Conservation (phyloP, 2,888 invertebrate species). For the Torymus aiolomorphi region DNA sequence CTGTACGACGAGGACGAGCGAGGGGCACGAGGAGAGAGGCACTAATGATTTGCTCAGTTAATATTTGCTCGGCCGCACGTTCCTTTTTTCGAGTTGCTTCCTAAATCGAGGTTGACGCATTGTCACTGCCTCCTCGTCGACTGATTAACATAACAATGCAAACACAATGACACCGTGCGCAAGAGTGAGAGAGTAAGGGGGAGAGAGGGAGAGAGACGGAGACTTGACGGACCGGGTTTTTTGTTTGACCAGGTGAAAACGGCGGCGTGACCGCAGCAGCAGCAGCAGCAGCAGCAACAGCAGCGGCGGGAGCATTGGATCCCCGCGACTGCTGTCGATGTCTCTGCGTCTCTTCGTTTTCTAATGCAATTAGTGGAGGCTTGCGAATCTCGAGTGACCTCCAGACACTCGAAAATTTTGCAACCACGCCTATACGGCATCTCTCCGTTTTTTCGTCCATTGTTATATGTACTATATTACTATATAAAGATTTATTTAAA, state of each 20-base stretch:
- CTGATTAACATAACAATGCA: slow-evolving; percentile 75
- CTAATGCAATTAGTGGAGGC: slow-evolving; percentile 71
- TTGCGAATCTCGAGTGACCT: slow-evolving; percentile 67
- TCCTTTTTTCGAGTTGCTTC: slow-evolving; percentile 71
- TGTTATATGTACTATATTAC: no score
- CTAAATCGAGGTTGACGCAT: slow-evolving; percentile 75
- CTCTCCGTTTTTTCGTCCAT: no score
- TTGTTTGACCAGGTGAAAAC: slow-evolving; percentile 75
- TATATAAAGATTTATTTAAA: no score
- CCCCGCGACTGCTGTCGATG: slow-evolving; percentile 26
- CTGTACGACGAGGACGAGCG: no score
- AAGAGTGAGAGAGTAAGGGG: not conserved
- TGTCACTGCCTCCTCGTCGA: slow-evolving; percentile 69
- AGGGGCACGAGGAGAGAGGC: slow-evolving; percentile 60
- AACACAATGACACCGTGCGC: slow-evolving; percentile 70
- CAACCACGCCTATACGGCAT: slow-evolving; percentile 33
- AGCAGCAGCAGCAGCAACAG: slow-evolving; percentile 46
- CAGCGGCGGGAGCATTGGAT: slow-evolving; percentile 23
- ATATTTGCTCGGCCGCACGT: slow-evolving; percentile 73
- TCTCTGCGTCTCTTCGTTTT: slow-evolving; percentile 63
- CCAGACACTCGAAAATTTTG: slow-evolving; percentile 55
- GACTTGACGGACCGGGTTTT: slow-evolving; percentile 62
- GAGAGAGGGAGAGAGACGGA: slow-evolving; percentile 56
- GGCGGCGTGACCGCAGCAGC: slow-evolving; percentile 59
- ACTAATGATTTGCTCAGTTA: slow-evolving; percentile 74